A percentile compares a stretch with the other conserved stretches of the same genome.
phyloP scores from a whole-genome alignment of 2,888 invertebrate genomes.

The Hirtodrosophila alboralis region DNA sequence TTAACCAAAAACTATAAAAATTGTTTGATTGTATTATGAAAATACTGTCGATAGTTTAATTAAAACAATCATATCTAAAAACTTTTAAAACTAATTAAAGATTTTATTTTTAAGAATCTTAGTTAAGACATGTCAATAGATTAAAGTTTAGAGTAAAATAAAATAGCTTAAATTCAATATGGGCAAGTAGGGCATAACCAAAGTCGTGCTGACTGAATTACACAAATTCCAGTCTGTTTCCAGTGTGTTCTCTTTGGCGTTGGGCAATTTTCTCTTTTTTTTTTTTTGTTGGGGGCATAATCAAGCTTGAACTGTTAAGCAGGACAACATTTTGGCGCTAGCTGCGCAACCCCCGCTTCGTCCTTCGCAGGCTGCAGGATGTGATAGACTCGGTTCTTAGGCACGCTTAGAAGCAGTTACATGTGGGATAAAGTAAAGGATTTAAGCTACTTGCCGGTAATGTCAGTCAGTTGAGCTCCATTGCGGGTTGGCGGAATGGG shows the following conservation, averaged over 20 bases:
- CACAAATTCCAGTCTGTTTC: slow-evolving; percentile 40
- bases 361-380: neutral
- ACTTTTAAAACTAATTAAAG: too few relatives aligned
- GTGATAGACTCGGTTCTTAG: slow-evolving; percentile 33
- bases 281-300: slow-evolving; percentile 43
- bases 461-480: slow-evolving; percentile 50
- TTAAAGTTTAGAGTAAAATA: too few relatives aligned
- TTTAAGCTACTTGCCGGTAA: slow-evolving; percentile 75
- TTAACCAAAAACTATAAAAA: too few relatives aligned
- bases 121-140: too few relatives aligned
- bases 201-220: neutral
- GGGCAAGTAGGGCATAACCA: slow-evolving; percentile 17
- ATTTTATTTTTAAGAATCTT: too few relatives aligned
- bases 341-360: neutral
- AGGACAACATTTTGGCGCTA: neutral
- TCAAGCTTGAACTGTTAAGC: slow-evolving; percentile 8
- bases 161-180: too few relatives aligned
- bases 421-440: slow-evolving; percentile 72
- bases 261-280: slow-evolving; percentile 64
- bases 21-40: too few relatives aligned
- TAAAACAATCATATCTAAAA: too few relatives aligned
- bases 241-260: slow-evolving; percentile 43
- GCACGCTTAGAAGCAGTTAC: slow-evolving; percentile 56
- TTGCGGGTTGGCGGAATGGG: slow-evolving; percentile 18
- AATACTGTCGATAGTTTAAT: too few relatives aligned